Evolutionary conservation across 2,113 vertebrate genomes (phyloP).

Genomic region (Campylomormyrus tamandua): DNA sequence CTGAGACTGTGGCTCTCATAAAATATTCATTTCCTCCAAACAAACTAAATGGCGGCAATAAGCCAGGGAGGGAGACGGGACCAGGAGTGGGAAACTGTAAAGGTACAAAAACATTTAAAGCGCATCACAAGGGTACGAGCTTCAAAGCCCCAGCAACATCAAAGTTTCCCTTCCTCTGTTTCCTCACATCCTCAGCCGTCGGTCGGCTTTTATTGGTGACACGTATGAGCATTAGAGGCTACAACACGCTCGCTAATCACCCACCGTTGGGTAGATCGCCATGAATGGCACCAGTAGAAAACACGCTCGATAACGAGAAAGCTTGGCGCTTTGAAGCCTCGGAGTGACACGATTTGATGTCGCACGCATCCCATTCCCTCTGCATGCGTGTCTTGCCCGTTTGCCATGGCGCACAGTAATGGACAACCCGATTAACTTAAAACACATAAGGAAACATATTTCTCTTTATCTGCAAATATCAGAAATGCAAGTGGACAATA

Average conservation of each 20-base stretch:
- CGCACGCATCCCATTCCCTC: not conserved
- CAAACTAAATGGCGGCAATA: not conserved
- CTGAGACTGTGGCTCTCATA: slow-evolving; percentile 16
- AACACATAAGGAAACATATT: not conserved
- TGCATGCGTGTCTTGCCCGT: not conserved
- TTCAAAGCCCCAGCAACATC: slow-evolving; percentile 56
- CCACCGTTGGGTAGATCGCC: slow-evolving; percentile 9
- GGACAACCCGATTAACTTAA: slow-evolving; percentile 6
- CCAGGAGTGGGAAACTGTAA: slow-evolving; percentile 32
- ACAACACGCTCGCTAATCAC: slow-evolving; percentile 8
- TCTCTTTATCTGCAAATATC: slow-evolving; percentile 2
- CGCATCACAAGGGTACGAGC: slow-evolving; percentile 47
- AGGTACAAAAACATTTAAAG: slow-evolving; percentile 47
- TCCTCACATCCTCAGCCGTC: slow-evolving; percentile 17
- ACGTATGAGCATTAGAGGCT: not conserved
- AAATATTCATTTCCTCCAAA: slow-evolving; percentile 21
- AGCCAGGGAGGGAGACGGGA: not conserved
- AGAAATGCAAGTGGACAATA: not conserved
- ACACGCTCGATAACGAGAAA: not conserved
- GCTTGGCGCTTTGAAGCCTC: not conserved
- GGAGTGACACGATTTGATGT: not conserved
- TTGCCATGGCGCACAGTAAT: not conserved
- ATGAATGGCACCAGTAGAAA: not conserved
- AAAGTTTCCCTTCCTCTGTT: slow-evolving; percentile 38
- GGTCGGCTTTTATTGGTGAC: slow-evolving; percentile 7